Percentiles rank a stretch among this genome's conserved stretches.
Conservation (phyloP, 2,113 vertebrate species). For the Rutilus rutilus region DNA sequence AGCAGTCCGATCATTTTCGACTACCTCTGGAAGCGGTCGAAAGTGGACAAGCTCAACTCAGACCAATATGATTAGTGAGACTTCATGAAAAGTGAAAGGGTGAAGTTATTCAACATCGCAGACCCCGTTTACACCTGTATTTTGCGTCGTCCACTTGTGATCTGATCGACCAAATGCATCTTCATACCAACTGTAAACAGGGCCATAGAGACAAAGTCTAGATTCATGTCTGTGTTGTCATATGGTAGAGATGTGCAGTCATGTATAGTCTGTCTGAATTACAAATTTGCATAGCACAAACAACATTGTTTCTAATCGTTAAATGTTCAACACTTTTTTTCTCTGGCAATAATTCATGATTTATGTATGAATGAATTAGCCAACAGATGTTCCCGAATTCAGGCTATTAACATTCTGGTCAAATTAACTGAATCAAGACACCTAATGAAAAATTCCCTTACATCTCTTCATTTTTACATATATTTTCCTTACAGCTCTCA, state of each 20-base stretch:
- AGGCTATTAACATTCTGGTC: slow-evolving; percentile 15
- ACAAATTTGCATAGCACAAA: not conserved
- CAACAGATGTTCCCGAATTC: not conserved
- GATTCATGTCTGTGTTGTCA: not conserved
- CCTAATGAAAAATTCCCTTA: not conserved
- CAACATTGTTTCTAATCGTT: not conserved
- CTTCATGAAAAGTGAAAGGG: too few species aligned
- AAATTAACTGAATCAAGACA: slow-evolving; percentile 1
- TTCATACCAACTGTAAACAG: too few species aligned
- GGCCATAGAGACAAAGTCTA: not conserved
- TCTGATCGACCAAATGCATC: too few species aligned
- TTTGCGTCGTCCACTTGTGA: too few species aligned
- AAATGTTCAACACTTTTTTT: slow-evolving; percentile 6
- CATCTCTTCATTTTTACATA: not conserved
- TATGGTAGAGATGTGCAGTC: slow-evolving; percentile 1
- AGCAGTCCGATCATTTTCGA: too few species aligned
- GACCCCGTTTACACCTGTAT: too few species aligned
- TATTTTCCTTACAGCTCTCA: slow-evolving; percentile 1
- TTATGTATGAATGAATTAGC: not conserved
- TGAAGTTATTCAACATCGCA: not conserved
- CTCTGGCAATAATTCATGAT: not conserved
- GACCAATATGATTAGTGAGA: not conserved
- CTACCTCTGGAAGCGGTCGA: too few species aligned
- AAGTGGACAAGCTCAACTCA: not conserved
- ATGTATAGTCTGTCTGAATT: not conserved